A percentile compares a stretch with the other conserved stretches of the same genome.
Conservation (phyloP, 2,797 vertebrate species). For the Schizopygopsis pylzovi region DNA sequence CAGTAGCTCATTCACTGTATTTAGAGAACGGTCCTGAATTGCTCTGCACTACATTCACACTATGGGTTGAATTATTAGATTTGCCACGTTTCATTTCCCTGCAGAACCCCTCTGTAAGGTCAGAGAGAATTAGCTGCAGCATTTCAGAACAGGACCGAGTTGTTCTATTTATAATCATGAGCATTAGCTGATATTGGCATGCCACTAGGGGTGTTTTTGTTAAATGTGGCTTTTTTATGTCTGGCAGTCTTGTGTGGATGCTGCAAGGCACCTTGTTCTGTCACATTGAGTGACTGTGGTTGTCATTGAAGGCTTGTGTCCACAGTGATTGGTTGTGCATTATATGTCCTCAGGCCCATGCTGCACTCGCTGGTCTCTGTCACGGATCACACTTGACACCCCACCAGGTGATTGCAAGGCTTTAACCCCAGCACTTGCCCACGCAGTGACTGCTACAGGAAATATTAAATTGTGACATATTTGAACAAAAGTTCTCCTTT, state of each 20-base stretch:
- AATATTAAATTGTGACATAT: constrained; percentile 14
- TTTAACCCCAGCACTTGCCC: constrained; percentile 12
- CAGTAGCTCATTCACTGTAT: constrained; percentile 23
- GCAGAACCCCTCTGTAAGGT: constrained; percentile 40
- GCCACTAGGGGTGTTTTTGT: constrained; percentile 55
- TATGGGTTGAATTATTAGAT: constrained; percentile 11
- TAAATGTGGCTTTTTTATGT: constrained; percentile 58
- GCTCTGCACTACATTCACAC: not conserved
- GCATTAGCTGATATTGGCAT: constrained; percentile 51
- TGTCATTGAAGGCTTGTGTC: constrained; percentile 76
- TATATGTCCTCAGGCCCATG: constrained; percentile 62
- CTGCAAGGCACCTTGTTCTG: constrained; percentile 65
- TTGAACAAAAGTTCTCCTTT: not conserved
- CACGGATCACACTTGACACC: constrained; percentile 65
- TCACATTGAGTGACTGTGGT: constrained; percentile 73
- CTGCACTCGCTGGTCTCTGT: constrained; percentile 62
- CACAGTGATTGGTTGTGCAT: constrained; percentile 67
- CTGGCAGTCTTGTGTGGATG: constrained; percentile 62
- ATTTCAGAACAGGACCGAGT: constrained; percentile 7
- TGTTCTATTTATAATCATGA: constrained; percentile 54
- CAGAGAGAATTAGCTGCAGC: constrained; percentile 26
- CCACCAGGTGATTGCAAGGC: constrained; percentile 48
- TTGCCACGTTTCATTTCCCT: constrained; percentile 23
- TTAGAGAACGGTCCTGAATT: constrained; percentile 30
- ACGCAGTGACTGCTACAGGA: constrained; percentile 5